phyloP scores from a whole-genome alignment of 2,797 vertebrate genomes.

The Paratrypauchen microcephalus region DNA sequence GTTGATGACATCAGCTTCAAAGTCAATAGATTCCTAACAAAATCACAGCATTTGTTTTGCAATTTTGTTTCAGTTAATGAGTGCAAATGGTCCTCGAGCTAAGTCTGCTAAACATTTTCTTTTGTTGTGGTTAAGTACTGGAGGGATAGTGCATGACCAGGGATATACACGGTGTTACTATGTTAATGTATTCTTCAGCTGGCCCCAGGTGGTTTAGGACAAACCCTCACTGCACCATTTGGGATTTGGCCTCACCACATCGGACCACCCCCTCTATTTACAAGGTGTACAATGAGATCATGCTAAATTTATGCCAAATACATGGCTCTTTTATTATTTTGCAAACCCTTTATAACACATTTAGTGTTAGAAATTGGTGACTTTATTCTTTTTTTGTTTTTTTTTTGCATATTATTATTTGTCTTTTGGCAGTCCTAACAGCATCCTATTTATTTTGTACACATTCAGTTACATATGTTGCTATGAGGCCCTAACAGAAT shows the following conservation, averaged over 20 bases:
- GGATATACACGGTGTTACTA: background rate
- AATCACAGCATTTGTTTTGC: background rate
- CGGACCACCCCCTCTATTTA: slow-evolving; percentile 11
- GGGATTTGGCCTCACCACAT: slow-evolving; percentile 36
- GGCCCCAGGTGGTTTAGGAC: slow-evolving; percentile 49
- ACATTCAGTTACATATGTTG: background rate
- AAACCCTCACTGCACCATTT: slow-evolving; percentile 55
- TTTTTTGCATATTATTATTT: background rate
- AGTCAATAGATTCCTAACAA: no score
- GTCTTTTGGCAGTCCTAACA: background rate
- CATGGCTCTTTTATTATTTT: no score
- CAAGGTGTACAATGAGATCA: background rate
- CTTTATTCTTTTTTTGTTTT: background rate
- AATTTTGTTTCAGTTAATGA: background rate
- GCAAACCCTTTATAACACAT: background rate
- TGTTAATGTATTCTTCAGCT: slow-evolving; percentile 35
- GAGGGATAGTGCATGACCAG: background rate
- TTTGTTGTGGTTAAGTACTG: background rate
- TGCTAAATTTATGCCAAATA: background rate
- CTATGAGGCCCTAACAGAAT: no score
- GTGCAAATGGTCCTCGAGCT: background rate
- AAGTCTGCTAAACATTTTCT: background rate
- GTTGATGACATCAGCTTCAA: no score
- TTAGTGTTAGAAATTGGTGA: background rate
- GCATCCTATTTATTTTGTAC: background rate